Percentiles rank a stretch among this genome's conserved stretches.
Conservation (phyloP, 2,113 vertebrate genomes). For the Scartelaos histophorus region DNA sequence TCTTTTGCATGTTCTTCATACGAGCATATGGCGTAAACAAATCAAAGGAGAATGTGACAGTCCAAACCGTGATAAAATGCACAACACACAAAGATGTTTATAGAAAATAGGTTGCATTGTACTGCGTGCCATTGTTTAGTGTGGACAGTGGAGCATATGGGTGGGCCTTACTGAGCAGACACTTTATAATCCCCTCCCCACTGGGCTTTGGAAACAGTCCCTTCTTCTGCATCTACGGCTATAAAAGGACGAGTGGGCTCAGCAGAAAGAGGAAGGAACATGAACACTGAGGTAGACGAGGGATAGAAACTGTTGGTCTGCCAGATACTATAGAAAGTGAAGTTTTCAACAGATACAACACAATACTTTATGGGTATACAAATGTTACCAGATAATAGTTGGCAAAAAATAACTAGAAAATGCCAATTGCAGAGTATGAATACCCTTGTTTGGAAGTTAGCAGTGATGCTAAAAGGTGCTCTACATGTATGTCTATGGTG, state of each 20-base stretch:
- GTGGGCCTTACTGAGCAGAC: constrained; percentile 32
- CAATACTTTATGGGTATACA: neutral
- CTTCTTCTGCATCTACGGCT: constrained; percentile 44
- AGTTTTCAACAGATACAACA: neutral
- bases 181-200: constrained; percentile 35
- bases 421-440: too few species aligned
- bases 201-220: constrained; percentile 20
- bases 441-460: too few species aligned
- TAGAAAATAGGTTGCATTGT: neutral
- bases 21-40: neutral
- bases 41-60: neutral
- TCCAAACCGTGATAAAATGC: neutral
- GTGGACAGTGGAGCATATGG: constrained; percentile 12
- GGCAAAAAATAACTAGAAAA: too few species aligned
- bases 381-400: neutral
- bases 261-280: constrained; percentile 40
- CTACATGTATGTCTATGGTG: too few species aligned
- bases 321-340: neutral
- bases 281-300: constrained; percentile 1
- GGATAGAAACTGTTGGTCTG: neutral
- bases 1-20: too few species aligned
- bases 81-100: constrained; percentile 12
- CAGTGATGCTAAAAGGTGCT: too few species aligned
- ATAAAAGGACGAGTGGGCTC: constrained; percentile 43
- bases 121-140: neutral